Evolutionary conservation across 2,888 invertebrate genomes (phyloP).

Genomic region (Drosophila birchii): DNA sequence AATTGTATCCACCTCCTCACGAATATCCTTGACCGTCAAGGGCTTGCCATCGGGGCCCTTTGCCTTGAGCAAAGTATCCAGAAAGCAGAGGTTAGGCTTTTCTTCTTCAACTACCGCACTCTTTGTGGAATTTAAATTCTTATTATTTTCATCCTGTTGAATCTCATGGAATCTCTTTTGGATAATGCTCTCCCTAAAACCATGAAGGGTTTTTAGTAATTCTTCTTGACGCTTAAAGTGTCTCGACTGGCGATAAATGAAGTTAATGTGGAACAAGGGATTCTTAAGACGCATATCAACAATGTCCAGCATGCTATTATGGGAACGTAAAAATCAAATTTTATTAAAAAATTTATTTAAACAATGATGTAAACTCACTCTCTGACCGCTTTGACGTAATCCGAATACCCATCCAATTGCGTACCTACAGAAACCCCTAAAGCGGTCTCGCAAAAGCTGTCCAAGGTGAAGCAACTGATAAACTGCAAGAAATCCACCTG

Average conservation of each 20-base stretch:
- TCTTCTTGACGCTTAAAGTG: slow-evolving; percentile 49
- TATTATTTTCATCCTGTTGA: slow-evolving; percentile 40
- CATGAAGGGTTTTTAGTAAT: slow-evolving; percentile 50
- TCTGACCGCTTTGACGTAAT: slow-evolving; percentile 60
- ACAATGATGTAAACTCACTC: slow-evolving; percentile 52
- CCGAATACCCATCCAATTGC: slow-evolving; percentile 51
- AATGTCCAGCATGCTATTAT: slow-evolving; percentile 50
- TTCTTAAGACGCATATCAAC: slow-evolving; percentile 54
- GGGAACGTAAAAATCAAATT: not conserved
- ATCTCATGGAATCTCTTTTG: slow-evolving; percentile 47
- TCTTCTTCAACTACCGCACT: slow-evolving; percentile 12
- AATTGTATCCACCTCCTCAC: slow-evolving; percentile 69
- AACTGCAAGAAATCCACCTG: slow-evolving; percentile 55
- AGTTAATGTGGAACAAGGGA: slow-evolving; percentile 52
- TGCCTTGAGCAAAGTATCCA: slow-evolving; percentile 59
- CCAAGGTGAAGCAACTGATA: slow-evolving; percentile 62
- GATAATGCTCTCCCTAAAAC: slow-evolving; percentile 63
- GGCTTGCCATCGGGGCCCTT: slow-evolving; percentile 46
- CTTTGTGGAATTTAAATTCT: slow-evolving; percentile 17
- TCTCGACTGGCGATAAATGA: slow-evolving; percentile 42
- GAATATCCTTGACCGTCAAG: slow-evolving; percentile 55
- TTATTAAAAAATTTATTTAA: not conserved
- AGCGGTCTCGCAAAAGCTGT: slow-evolving; percentile 69
- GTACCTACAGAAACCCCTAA: slow-evolving; percentile 53
- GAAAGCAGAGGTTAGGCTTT: slow-evolving; percentile 17